Base-by-base conservation (phyloP, 2,888 invertebrate genomes). In the Anthrax anthrax region DNA sequence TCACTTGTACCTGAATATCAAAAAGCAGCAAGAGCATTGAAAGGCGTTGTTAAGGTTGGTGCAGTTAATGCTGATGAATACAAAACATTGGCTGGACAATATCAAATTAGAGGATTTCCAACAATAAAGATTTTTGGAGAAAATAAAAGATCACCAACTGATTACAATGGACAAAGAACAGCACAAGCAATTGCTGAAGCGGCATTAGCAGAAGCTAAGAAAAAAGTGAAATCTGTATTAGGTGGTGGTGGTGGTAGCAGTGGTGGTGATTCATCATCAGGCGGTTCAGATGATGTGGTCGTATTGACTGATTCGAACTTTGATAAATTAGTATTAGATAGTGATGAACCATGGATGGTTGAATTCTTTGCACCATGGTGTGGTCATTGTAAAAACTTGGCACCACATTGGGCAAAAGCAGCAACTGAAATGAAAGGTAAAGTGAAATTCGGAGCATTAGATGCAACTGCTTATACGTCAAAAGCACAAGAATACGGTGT, bases 351-450 rank as follows among this genome's bases (percentile, higher is more conserved):
- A 67, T 97, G 96, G 95, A 70, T 98, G 55, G 92, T 99, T 2
- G 96, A 97, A 70, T 97, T 98, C 75, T 97, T 81, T 69, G 97
- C 97, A 8, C 90, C 90, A 0, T 94, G 94, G 87, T 95, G 94
- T 66, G 92, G 94, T 6, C 94, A 95, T 68, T 95, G 95, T 71
- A 96, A 97, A 72, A 92, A 84, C 63, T 72, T 98, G 45, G 96
- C 87, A 46, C 97, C 97, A 0, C 88, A 95, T 54, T 98, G 96
- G 96, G 87, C 86, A 13, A 80, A 84, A 61, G 98, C 98, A 2
- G 97, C 98, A 17, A 73, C 81, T 5, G 85, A 95, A 64, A 77
- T 98, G 18, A 95, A 92, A 71, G 97, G 96, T 58, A 96, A 96
- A 74, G 86, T 84, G 16, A 97, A 96, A 72, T 65, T 98, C 17